phyloP scores from a whole-genome alignment of 2,113 vertebrate species.

The Theristicus caerulescens region DNA sequence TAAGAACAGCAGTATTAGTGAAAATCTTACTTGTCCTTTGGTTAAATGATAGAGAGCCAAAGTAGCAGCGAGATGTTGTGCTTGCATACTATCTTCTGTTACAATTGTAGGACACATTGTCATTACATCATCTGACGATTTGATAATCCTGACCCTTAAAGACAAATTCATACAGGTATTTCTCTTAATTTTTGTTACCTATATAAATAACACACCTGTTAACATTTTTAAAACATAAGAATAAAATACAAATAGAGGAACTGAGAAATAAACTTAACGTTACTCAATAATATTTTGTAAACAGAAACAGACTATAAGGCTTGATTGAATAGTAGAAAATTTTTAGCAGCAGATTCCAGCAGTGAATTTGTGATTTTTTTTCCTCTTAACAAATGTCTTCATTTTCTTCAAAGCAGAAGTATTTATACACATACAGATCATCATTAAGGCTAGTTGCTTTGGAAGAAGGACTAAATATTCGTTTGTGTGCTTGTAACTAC shows the following conservation, averaged over 20 bases:
- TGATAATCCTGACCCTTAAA: constrained; percentile 86
- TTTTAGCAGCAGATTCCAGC: neutral
- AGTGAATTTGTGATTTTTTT: neutral
- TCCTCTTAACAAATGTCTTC: neutral
- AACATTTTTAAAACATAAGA: neutral
- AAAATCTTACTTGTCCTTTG: constrained; percentile 90
- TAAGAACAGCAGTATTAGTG: neutral
- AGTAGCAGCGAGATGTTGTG: constrained; percentile 93
- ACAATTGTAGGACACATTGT: constrained; percentile 91
- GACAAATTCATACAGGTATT: neutral
- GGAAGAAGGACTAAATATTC: neutral
- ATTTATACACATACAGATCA: neutral
- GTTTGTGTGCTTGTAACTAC: neutral
- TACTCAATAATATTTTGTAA: neutral
- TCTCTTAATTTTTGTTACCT: neutral
- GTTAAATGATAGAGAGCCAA: constrained; percentile 90
- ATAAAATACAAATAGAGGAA: neutral
- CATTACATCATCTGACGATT: constrained; percentile 80
- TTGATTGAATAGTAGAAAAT: neutral
- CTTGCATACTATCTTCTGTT: constrained; percentile 97
- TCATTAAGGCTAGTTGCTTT: neutral
- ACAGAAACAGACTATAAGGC: neutral
- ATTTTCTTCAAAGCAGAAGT: neutral
- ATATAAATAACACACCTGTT: neutral
- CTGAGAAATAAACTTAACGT: neutral